Evolutionary conservation across 2,113 vertebrate species (phyloP), one percentile per base, ranked within the genome.

Genomic region (Tetraodon nigroviridis): DNA sequence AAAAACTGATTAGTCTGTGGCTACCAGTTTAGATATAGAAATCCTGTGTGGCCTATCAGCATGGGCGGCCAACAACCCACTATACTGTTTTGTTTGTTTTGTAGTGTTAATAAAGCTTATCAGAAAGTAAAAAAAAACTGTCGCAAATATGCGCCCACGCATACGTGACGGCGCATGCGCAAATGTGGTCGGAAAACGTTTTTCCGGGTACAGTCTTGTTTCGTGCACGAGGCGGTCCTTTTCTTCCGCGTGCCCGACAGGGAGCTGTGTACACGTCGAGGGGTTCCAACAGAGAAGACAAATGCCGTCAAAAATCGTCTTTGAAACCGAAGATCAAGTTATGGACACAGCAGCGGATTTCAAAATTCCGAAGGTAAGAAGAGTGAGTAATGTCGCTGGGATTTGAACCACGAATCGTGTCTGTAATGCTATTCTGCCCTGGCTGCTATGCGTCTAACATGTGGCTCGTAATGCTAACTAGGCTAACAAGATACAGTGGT

Each of bases 231-330:
- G 60, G 37, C 82, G 66, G 63, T 84, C 87, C 78, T 87, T 90
- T 87, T 20, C 19, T 47, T 70, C 75, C 84, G 74, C 75, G 81
- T 69, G 67, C 59, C 74, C 47, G 67, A 32, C 41, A 51, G 18
- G 48, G 40, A 24, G 51, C 52, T 52, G 71, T 72, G 55, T 83
- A 77, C 21, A 45, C 69, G 41, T 12, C 6, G 71, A 76, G 47
- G 85, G 76, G 32, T 59, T 54, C 55, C 75, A 80, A 7, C 82
- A 4, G n/a, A 64, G 22, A 46, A 59, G 67, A 75, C 52, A 82
- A 85, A 90, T 90, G 89, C 87, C 84, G 4, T 66, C 81, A 56
- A 89, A 87, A 67, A 61, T 86, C n/a, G 52, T 73, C 1, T 60
- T 82, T 68, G 67, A 85, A 15, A 76, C 37, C 7, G 78, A 84